Evolutionary conservation across 2,888 invertebrate species (phyloP).

Genomic region (Carcina quercana): DNA sequence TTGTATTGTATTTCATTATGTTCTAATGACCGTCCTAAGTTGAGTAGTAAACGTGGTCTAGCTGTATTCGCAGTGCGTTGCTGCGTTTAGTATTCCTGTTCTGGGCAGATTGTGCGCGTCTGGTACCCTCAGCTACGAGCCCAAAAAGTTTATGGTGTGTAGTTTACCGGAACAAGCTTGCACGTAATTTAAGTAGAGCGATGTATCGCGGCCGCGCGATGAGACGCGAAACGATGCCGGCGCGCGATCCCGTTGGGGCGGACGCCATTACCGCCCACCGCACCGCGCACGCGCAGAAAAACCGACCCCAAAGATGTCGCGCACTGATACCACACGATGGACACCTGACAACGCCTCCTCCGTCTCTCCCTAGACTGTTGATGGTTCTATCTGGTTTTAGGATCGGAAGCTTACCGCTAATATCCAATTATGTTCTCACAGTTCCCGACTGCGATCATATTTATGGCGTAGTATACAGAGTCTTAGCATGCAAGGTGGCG

Average conservation of each 20-base stretch:
- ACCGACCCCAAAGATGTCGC: constrained; percentile 65
- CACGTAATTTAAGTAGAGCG: constrained; percentile 66
- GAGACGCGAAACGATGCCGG: constrained; percentile 68
- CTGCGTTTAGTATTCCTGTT: background rate
- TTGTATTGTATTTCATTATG: too few species aligned
- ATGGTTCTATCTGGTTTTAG: constrained; percentile 39
- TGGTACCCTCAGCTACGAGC: constrained; percentile 24
- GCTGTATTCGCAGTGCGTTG: too few species aligned
- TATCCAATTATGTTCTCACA: constrained; percentile 53
- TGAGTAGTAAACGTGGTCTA: too few species aligned
- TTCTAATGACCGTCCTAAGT: too few species aligned
- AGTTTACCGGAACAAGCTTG: constrained; percentile 63
- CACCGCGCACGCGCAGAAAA: constrained; percentile 62
- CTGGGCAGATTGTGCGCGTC: too few species aligned
- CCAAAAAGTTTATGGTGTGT: constrained; percentile 34
- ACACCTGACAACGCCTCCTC: constrained; percentile 52
- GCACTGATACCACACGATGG: constrained; percentile 51
- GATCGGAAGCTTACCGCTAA: constrained; percentile 48
- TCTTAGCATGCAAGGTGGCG: constrained; percentile 43
- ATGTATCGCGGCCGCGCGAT: constrained; percentile 68
- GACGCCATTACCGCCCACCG: constrained; percentile 69
- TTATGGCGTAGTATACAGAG: constrained; percentile 31
- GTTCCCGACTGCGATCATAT: constrained; percentile 42
- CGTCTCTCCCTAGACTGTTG: constrained; percentile 36
- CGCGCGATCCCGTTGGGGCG: constrained; percentile 66